phyloP scores from a whole-genome alignment of 2,113 vertebrate species.

The Penelope pileata region DNA sequence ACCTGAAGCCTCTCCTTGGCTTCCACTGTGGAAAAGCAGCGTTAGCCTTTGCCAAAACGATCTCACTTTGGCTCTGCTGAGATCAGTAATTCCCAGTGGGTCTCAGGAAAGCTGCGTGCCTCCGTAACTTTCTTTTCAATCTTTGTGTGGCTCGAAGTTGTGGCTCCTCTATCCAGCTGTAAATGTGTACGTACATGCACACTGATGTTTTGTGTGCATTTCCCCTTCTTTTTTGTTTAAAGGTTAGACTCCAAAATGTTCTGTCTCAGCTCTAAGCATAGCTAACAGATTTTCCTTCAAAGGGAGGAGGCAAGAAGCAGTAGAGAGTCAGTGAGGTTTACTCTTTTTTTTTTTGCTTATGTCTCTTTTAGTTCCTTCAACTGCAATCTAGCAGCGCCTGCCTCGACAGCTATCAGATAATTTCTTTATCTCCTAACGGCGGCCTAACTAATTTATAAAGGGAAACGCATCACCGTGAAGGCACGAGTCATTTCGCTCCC shows the following conservation, averaged over 20 bases:
- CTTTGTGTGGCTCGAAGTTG: conserved; percentile 37
- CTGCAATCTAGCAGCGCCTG: neutral
- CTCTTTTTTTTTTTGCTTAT: neutral
- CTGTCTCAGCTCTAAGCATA: neutral
- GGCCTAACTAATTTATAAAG: conserved; percentile 65
- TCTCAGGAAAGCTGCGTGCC: neutral
- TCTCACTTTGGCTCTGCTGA: conserved; percentile 60
- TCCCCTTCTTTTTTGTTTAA: neutral
- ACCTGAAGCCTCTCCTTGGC: conserved; percentile 27
- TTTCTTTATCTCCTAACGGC: conserved; percentile 59
- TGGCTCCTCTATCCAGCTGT: neutral
- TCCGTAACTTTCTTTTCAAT: neutral
- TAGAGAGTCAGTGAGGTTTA: neutral
- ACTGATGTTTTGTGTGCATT: neutral
- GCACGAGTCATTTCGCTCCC: neutral
- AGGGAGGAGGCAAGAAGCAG: neutral
- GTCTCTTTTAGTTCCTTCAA: conserved; percentile 28
- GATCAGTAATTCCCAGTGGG: neutral
- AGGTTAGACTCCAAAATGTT: conserved; percentile 5
- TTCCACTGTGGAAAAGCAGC: neutral
- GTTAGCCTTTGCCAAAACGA: conserved; percentile 34
- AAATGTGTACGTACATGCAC: neutral
- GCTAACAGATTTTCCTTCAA: conserved; percentile 19
- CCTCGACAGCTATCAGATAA: conserved; percentile 41
- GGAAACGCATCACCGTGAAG: conserved; percentile 44